Evolutionary conservation across 2,113 vertebrate species (phyloP), one percentile per base, ranked within the genome.

Genomic region (Phasianus colchicus): DNA sequence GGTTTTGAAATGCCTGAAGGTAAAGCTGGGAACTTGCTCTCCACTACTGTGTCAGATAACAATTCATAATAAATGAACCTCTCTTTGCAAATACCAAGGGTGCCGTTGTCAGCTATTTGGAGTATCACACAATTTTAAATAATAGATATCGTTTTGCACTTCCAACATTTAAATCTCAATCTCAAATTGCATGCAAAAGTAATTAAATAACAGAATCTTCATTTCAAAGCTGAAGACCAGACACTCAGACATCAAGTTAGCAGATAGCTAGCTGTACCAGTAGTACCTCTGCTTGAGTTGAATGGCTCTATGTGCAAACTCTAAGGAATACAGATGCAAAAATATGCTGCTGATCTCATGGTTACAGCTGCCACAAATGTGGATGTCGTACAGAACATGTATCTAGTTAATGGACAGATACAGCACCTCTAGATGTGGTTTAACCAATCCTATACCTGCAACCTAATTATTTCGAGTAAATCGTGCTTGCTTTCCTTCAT

Each of bases 61-160:
- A 83, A 90, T 70, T 75, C 12, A 83, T 82, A 93, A 82, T 72
- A 90, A 91, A 94, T 69, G 5, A 83, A 78, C 40, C 48, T 24
- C 57, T 24, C 57, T 90, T 78, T 36, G 70, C 43, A 83, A 88
- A 91, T 80, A 83, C 20, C 40, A 72, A 69, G 34, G 25, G 36
- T 69, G 71, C 0, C 1, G 36, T 27, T 71, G 48, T 48, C 89
- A 72, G 63, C 50, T 57, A 81, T 75, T 34, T 83, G 48, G 43
- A 88, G 16, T 57, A 42, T 9, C 86, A 74, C 16, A 86, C 47
- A 77, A 36, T 34, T 72, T 74, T 77, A 88, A 85, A 77, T 58
- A 89, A 86, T 7, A 86, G 27, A 74, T n/a, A 83, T 1, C 0
- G 2, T 43, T 88, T 77, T 83, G 73, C 43, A 40, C 63, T 64